These are phyloP conservation scores for Aleiodes alternator DNA, from an alignment of 2,888 invertebrate species.

Conservation along the genomic window DNA sequence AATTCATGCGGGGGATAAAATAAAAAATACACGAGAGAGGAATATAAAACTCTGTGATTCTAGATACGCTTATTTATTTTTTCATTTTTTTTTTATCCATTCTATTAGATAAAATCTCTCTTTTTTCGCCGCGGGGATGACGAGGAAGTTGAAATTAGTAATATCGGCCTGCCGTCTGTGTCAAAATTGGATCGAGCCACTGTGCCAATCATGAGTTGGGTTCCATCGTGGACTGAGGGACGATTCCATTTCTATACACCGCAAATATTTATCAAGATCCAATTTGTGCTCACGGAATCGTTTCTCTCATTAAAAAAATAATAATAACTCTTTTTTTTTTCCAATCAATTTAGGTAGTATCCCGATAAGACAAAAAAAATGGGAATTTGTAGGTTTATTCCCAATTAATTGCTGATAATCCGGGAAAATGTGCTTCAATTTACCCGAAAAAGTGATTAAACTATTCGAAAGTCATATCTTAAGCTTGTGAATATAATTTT, in stretches of 20 bases:
- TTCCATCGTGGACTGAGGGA: neutral
- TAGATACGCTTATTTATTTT: conserved; percentile 13
- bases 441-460: no score
- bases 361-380: no score
- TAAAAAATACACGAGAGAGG: neutral
- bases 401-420: no score
- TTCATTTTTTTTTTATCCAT: conserved; percentile 23
- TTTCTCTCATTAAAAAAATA: no score
- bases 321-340: no score
- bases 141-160: conserved; percentile 51
- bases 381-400: no score
- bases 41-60: conserved; percentile 19
- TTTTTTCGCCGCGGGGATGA: conserved; percentile 26
- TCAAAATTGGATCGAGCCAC: conserved; percentile 44
- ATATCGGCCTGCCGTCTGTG: conserved; percentile 52
- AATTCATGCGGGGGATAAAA: conserved; percentile 10
- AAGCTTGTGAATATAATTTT: no score
- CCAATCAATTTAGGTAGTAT: no score
- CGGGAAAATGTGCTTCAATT: no score
- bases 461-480: no score
- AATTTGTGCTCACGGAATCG: no score
- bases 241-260: neutral
- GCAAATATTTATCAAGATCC: no score
- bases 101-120: neutral
- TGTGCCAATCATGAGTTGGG: conserved; percentile 14